Conservation (phyloP, 2,888 invertebrate genomes). For the Chirona hameri region DNA sequence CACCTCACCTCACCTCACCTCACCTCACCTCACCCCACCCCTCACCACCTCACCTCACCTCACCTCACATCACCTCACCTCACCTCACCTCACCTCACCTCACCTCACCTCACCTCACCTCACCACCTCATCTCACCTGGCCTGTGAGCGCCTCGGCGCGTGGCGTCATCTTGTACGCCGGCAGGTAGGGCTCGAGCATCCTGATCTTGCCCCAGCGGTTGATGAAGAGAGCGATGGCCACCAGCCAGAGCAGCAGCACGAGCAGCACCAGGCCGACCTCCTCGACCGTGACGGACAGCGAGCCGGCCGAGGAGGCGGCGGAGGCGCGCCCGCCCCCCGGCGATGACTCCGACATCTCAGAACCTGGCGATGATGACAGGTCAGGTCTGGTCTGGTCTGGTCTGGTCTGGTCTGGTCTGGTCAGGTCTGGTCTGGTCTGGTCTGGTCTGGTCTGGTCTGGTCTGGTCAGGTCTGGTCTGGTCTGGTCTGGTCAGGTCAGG, state of each 20-base stretch:
- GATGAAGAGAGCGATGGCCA: constrained; percentile 83
- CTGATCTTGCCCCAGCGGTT: constrained; percentile 93
- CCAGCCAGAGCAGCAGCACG: constrained; percentile 80
- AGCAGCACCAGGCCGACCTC: constrained; percentile 79
- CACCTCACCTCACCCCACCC: background rate
- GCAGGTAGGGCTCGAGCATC: constrained; percentile 78
- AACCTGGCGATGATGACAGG: background rate
- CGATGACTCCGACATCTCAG: background rate
- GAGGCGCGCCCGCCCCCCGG: background rate
- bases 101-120: background rate
- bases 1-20: background rate
- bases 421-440: background rate
- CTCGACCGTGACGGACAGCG: constrained; percentile 64
- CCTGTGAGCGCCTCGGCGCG: background rate
- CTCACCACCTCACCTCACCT: background rate
- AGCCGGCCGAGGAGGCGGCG: background rate
- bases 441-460: background rate
- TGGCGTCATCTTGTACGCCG: constrained; percentile 26
- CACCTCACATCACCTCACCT: background rate
- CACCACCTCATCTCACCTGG: background rate
- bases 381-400: background rate
- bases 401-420: no score
- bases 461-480: background rate
- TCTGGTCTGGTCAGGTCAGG: no score
- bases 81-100: background rate